Conservation (phyloP, 2,888 invertebrate genomes). For the Tyria jacobaeae region DNA sequence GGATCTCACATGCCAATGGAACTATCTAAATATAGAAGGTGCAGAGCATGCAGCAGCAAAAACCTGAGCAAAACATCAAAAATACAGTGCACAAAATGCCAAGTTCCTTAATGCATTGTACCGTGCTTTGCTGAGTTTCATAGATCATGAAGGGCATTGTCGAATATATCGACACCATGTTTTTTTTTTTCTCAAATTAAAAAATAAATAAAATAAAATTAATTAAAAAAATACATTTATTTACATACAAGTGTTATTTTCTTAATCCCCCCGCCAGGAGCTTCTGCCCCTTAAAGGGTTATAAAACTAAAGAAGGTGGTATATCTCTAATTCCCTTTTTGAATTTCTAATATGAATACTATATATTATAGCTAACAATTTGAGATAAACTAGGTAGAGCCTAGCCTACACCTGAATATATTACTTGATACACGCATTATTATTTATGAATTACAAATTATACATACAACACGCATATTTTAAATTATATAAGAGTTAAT, state of each 20-base stretch:
- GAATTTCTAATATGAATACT: no score
- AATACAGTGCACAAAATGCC: slow-evolving; percentile 27
- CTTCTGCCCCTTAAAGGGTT: slow-evolving; percentile 13
- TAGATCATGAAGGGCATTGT: slow-evolving; percentile 4
- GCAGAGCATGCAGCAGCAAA: slow-evolving; percentile 32
- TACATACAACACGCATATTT: no score
- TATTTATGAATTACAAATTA: no score
- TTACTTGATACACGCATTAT: no score
- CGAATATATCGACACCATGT: slow-evolving; percentile 16
- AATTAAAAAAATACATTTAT: background rate
- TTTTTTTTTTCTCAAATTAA: no score
- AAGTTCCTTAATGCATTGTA: slow-evolving; percentile 21
- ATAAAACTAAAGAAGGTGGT: no score
- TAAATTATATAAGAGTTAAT: no score
- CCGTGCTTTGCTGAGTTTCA: background rate
- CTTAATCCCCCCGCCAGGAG: background rate
- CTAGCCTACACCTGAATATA: no score
- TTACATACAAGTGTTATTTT: background rate
- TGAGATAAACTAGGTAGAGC: no score
- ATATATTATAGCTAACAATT: no score
- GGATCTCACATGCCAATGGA: slow-evolving; percentile 31
- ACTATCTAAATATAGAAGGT: slow-evolving; percentile 30
- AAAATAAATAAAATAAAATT: no score
- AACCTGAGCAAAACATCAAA: slow-evolving; percentile 25
- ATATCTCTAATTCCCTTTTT: no score